A percentile compares a stretch with the other conserved stretches of the same genome.
phyloP scores from a whole-genome alignment of 2,888 invertebrate species.

The Agrotis exclamationis region DNA sequence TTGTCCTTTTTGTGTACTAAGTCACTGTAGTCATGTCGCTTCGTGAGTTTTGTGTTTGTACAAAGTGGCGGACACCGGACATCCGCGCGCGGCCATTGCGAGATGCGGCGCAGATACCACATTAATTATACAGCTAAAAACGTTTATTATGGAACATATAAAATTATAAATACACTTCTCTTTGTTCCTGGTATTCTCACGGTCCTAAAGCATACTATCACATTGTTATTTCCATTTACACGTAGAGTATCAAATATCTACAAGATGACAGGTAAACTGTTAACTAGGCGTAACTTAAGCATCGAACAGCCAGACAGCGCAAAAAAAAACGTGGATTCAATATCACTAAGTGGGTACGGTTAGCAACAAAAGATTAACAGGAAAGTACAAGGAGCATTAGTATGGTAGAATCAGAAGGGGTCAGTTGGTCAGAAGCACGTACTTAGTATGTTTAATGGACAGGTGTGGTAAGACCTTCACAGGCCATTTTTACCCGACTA shows the following conservation, averaged over 20 bases:
- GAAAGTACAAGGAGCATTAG: neutral
- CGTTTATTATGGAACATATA: slow-evolving; percentile 46
- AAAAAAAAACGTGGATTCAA: slow-evolving; percentile 42
- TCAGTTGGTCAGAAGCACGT: slow-evolving; percentile 14
- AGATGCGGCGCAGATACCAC: slow-evolving; percentile 74
- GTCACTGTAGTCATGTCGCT: slow-evolving; percentile 64
- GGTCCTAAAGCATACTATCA: slow-evolving; percentile 48
- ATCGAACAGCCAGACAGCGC: slow-evolving; percentile 32
- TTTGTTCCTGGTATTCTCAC: slow-evolving; percentile 58
- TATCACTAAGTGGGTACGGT: slow-evolving; percentile 28
- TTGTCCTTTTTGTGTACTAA: slow-evolving; percentile 72
- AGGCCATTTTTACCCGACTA: too few relatives aligned
- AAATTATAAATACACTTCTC: slow-evolving; percentile 42
- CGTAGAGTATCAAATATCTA: slow-evolving; percentile 54
- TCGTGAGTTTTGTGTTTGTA: slow-evolving; percentile 77
- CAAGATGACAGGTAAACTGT: slow-evolving; percentile 50
- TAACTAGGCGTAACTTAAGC: slow-evolving; percentile 53
- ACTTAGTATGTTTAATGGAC: slow-evolving; percentile 35
- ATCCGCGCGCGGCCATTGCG: slow-evolving; percentile 73
- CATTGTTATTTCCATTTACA: slow-evolving; percentile 58
- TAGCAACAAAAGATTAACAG: neutral
- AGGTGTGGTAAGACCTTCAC: slow-evolving; percentile 51
- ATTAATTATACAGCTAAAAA: slow-evolving; percentile 63
- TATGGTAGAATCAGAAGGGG: neutral
- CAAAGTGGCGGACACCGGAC: slow-evolving; percentile 76